phyloP scores from a whole-genome alignment of 2,113 vertebrate species.

The Sus scrofa region T2T-Sscrofa CM000816.6:81893501-81894000 shows the following conservation, averaged over 20 bases:
- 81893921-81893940: no score
- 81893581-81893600: not conserved
- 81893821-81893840: not conserved
- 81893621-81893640: no score
- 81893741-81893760: not conserved
- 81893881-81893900: no score
- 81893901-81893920: no score
- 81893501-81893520: not conserved
- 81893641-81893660: no score
- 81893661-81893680: not conserved
- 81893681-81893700: not conserved
- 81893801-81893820: not conserved
- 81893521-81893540: not conserved
- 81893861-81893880: not conserved
- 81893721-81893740: not conserved
- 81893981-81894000: no score
- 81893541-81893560: not conserved
- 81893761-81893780: not conserved
- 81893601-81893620: not conserved
- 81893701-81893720: not conserved
- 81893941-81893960: no score
- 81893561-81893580: constrained; percentile 14
- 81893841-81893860: not conserved
- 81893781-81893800: not conserved
- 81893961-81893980: no score